Percentiles rank a stretch among this genome's conserved stretches.
phyloP scores from a whole-genome alignment of 37 sponge, comb jelly and placozoan genomes.

The Aplysina aerophoba region DNA sequence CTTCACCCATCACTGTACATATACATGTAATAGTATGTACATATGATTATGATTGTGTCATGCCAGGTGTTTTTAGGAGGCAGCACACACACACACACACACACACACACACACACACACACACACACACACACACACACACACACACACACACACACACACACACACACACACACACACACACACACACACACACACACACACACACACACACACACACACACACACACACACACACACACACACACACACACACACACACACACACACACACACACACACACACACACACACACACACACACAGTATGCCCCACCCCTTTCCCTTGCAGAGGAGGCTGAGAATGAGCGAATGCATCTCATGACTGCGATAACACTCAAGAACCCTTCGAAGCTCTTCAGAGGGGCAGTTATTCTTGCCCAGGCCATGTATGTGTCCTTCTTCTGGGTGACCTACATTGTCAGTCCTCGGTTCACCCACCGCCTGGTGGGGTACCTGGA shows the following conservation, averaged over 20 bases:
- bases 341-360: constrained; percentile 96
- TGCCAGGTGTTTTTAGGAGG: constrained; percentile 76
- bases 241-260: neutral
- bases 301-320: neutral
- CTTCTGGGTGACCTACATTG: constrained; percentile 72
- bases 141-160: no score
- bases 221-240: neutral
- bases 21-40: neutral
- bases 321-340: constrained; percentile 80
- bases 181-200: no score
- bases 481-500: constrained; percentile 83
- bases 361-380: constrained; percentile 77
- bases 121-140: no score
- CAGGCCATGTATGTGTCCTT: constrained; percentile 84
- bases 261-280: no score
- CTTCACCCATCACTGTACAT: no score
- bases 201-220: no score
- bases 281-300: no score
- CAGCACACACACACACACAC: neutral
- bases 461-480: constrained; percentile 88
- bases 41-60: neutral
- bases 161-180: no score
- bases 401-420: constrained; percentile 45
- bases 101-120: no score
- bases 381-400: constrained; percentile 76